A percentile compares a stretch with the other conserved stretches of the same genome.
phyloP scores from a whole-genome alignment of 2,113 vertebrate species.

The Ciconia stormi region DNA sequence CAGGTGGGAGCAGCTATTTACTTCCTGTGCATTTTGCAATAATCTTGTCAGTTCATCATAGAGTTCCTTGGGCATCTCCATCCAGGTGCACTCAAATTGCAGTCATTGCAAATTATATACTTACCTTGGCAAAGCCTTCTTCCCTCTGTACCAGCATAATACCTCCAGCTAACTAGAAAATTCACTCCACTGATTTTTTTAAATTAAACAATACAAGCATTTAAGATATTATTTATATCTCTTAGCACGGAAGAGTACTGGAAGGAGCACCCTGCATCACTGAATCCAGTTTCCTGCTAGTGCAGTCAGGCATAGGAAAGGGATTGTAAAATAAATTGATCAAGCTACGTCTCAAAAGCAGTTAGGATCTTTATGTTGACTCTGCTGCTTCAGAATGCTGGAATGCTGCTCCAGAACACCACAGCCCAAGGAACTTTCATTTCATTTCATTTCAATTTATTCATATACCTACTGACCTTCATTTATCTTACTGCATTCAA shows the following conservation, averaged over 20 bases:
- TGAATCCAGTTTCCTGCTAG: not conserved
- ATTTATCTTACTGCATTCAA: not conserved
- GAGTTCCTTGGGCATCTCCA: not conserved
- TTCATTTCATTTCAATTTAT: not conserved
- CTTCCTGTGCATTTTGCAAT: not conserved
- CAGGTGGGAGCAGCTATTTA: not conserved
- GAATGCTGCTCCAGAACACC: not conserved
- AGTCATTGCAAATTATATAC: not conserved
- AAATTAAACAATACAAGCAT: conserved; percentile 15
- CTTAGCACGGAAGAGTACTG: not conserved
- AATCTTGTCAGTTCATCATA: not conserved
- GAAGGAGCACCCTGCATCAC: not conserved
- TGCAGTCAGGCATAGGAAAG: not conserved
- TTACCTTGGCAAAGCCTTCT: not conserved
- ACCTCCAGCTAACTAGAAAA: not conserved
- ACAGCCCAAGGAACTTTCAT: not conserved
- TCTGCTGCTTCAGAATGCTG: not conserved
- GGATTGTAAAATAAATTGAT: conserved; percentile 2
- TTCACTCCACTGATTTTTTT: not conserved
- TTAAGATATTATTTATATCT: conserved; percentile 40
- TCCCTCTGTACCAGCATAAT: not conserved
- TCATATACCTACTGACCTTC: not conserved
- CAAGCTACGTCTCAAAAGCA: not conserved
- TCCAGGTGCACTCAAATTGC: conserved; percentile 11
- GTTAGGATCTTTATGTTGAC: not conserved